phyloP scores from a whole-genome alignment of 2,797 vertebrate species.

The Manis crassicaudata region DNA sequence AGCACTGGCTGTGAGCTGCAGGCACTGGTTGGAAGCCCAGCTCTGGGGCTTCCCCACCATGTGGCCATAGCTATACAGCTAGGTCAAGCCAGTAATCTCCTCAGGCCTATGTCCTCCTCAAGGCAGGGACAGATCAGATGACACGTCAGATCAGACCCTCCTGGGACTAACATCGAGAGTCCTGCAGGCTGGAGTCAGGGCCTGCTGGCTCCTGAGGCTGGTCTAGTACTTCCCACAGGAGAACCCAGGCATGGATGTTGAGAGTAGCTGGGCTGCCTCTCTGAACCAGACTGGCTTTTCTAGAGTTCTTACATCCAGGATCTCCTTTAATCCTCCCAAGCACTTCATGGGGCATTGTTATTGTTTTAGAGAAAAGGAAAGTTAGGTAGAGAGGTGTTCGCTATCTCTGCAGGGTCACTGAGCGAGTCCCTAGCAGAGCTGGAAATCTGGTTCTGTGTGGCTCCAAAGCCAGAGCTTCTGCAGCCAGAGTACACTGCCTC shows the following conservation, averaged over 20 bases:
- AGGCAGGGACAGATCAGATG: not conserved
- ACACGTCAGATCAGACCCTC: not conserved
- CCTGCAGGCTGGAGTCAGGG: not conserved
- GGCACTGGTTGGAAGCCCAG: not conserved
- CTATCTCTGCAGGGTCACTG: not conserved
- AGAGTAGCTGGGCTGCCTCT: not conserved
- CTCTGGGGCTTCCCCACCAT: not conserved
- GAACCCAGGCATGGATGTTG: not conserved
- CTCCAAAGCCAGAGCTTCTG: not conserved
- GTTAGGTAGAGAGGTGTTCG: not conserved
- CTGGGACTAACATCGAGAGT: not conserved
- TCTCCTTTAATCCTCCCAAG: not conserved
- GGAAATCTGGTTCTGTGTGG: not conserved
- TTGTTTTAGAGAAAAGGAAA: not conserved
- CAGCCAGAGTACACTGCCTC: too few relatives aligned
- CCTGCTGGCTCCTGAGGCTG: accelerated
- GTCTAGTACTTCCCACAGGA: not conserved
- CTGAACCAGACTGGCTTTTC: not conserved
- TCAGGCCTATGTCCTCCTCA: not conserved
- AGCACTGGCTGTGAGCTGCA: accelerated
- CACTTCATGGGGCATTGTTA: not conserved
- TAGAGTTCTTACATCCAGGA: not conserved
- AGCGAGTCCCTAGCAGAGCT: not conserved
- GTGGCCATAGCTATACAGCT: too few relatives aligned
- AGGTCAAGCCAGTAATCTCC: not conserved